Evolutionary conservation across 2,113 vertebrate genomes (phyloP), one percentile per base, ranked within the genome.

Genomic region (Pimephales promelas): DNA sequence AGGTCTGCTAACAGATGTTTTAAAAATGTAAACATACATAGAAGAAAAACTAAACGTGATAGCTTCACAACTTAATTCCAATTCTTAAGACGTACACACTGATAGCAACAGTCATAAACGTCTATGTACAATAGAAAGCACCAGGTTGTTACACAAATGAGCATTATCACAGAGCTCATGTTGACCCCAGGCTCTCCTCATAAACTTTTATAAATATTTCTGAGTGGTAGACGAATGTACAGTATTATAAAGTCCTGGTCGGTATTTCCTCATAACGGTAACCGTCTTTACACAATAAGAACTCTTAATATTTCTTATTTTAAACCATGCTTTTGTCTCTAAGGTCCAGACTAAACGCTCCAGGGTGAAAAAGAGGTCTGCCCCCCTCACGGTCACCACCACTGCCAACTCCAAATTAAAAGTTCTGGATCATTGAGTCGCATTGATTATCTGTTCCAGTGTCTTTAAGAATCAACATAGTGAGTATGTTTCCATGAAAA

Each of bases 21-120:
- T 3, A 87, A 91, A 90, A 88, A 90, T 73, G 82, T 81, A 90
- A 92, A 92, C 49, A 57, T 80, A 90, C 71, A 92, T 85, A 75
- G 75, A 85, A 72, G 28, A 62, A 84, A 68, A 72, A 54, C 11
- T 16, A 22, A 83, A 64, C 31, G 22, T 64, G 36, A 70, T 66
- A 77, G 52, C 43, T 40, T 26, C 68, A 45, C 1, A 66, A 73
- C 86, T 77, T 70, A 36, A 70, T 52, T 34, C 57, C 82, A 87
- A 11, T 79, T 82, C 56, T 74, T 79, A 84, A 77, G 73, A 87
- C 68, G 45, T 80, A 87, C 77, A 76, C 81, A 59, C 52, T 49
- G 26, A 84, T 82, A 78, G 70, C 71, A 75, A 81, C 80, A 82
- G 84, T 71, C 72, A 85, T 85, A 61, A 85, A 74, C 20, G 73